Percentiles rank a stretch among this genome's conserved stretches.
Conservation (phyloP, 2,888 invertebrate genomes). For the Phyto melanocephala region DNA sequence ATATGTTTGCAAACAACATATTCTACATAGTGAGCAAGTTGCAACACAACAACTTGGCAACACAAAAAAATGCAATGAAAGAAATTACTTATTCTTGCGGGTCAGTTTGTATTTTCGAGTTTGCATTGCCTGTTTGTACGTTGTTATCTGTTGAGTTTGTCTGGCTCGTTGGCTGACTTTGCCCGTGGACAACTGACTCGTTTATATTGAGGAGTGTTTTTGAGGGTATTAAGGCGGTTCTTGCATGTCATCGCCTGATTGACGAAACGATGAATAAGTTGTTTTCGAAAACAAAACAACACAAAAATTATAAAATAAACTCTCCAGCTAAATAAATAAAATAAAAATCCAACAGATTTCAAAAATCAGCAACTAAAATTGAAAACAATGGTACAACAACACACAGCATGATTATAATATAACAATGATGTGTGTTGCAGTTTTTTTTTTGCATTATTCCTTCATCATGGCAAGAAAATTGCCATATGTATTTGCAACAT, state of each 20-base stretch:
- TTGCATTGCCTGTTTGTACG: background rate
- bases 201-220: slow-evolving; percentile 51
- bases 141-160: slow-evolving; percentile 51
- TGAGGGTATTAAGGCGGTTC: slow-evolving; percentile 71
- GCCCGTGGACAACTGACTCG: slow-evolving; percentile 12
- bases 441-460: background rate
- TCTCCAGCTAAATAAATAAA: background rate
- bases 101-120: slow-evolving; percentile 31
- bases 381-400: slow-evolving; percentile 46
- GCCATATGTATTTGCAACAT: slow-evolving; percentile 24
- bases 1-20: slow-evolving; percentile 63
- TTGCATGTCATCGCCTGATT: slow-evolving; percentile 75
- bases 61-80: slow-evolving; percentile 1
- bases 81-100: slow-evolving; percentile 34
- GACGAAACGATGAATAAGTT: slow-evolving; percentile 73
- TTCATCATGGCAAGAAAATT: slow-evolving; percentile 31
- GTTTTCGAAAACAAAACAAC: slow-evolving; percentile 54
- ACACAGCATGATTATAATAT: slow-evolving; percentile 53
- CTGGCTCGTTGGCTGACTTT: slow-evolving; percentile 17
- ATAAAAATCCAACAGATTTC: slow-evolving; percentile 12
- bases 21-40: slow-evolving; percentile 48
- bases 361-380: slow-evolving; percentile 28
- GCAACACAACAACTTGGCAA: slow-evolving; percentile 16
- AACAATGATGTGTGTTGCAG: slow-evolving; percentile 42
- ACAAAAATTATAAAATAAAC: slow-evolving; percentile 23